Conservation (phyloP, 2,797 vertebrate genomes). For the Chrysocyon brachyurus region DNA sequence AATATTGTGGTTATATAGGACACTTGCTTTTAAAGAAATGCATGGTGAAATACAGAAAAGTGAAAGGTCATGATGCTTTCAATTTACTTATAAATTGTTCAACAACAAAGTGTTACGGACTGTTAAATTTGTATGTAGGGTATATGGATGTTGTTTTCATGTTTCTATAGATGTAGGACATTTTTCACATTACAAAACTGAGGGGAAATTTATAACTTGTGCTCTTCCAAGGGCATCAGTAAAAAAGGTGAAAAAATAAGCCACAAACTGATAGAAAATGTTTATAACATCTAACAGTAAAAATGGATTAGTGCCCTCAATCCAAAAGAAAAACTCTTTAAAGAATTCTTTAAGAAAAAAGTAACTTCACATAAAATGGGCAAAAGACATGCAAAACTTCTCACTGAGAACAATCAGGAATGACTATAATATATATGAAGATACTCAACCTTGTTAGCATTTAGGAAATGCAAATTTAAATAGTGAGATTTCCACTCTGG, state of each 20-base stretch:
- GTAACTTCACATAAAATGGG: not conserved
- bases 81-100: conserved; percentile 7
- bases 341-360: not conserved
- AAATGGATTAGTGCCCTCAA: not conserved
- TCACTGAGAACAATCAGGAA: not conserved
- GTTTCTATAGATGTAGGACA: not conserved
- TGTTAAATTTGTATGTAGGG: not conserved
- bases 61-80: not conserved
- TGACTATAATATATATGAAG: not conserved
- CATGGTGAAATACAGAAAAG: not conserved
- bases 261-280: not conserved
- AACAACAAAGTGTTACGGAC: not conserved
- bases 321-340: not conserved
- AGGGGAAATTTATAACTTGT: not conserved
- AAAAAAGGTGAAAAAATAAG: not conserved
- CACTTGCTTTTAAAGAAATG: not conserved
- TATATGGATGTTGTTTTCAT: not conserved
- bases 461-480: not conserved
- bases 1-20: not conserved
- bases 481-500: not conserved
- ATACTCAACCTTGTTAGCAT: not conserved
- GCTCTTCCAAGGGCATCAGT: not conserved
- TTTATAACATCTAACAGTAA: not conserved
- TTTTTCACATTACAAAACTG: not conserved
- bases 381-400: conserved; percentile 11